Percentiles rank a stretch among this genome's conserved stretches.
Evolutionary conservation across 2,888 invertebrate species (phyloP).

Genomic region (Drosophila formosana): DNA sequence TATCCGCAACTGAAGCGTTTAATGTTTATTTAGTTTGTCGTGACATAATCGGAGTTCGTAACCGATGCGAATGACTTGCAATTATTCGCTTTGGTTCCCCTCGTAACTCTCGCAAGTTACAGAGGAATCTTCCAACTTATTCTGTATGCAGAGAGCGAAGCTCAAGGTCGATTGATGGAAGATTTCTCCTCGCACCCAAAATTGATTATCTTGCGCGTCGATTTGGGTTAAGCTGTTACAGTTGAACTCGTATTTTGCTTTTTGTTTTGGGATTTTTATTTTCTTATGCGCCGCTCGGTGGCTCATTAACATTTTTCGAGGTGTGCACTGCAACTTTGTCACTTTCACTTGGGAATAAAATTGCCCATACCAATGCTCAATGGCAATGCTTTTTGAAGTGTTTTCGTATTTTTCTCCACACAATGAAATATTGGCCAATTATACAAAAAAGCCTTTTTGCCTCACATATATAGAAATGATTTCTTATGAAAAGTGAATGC

Average conservation of each 20-base stretch:
- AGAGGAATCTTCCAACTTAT: slow-evolving; percentile 27
- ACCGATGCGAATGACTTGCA: slow-evolving; percentile 62
- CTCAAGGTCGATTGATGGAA: slow-evolving; percentile 61
- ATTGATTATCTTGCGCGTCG: slow-evolving; percentile 46
- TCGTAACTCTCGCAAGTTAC: not conserved
- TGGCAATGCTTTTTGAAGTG: slow-evolving; percentile 56
- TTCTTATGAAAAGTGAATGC: slow-evolving; percentile 69
- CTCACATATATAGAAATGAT: slow-evolving; percentile 50
- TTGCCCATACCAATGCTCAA: slow-evolving; percentile 66
- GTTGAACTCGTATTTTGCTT: slow-evolving; percentile 48
- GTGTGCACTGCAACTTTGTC: slow-evolving; percentile 77
- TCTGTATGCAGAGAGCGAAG: slow-evolving; percentile 27
- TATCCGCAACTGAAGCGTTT: slow-evolving; percentile 72
- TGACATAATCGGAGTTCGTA: slow-evolving; percentile 66
- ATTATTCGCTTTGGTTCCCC: slow-evolving; percentile 24
- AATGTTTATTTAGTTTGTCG: slow-evolving; percentile 68
- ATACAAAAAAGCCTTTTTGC: slow-evolving; percentile 51
- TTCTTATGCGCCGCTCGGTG: slow-evolving; percentile 37
- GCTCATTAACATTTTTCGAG: slow-evolving; percentile 77
- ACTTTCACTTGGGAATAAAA: slow-evolving; percentile 78
- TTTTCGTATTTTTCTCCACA: slow-evolving; percentile 41
- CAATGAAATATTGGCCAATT: slow-evolving; percentile 71
- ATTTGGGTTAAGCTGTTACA: slow-evolving; percentile 67
- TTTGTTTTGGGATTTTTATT: slow-evolving; percentile 35
- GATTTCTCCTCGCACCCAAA: slow-evolving; percentile 58